Conservation (phyloP, 2,797 vertebrate species). For the Tauraco hartlaubi region DNA sequence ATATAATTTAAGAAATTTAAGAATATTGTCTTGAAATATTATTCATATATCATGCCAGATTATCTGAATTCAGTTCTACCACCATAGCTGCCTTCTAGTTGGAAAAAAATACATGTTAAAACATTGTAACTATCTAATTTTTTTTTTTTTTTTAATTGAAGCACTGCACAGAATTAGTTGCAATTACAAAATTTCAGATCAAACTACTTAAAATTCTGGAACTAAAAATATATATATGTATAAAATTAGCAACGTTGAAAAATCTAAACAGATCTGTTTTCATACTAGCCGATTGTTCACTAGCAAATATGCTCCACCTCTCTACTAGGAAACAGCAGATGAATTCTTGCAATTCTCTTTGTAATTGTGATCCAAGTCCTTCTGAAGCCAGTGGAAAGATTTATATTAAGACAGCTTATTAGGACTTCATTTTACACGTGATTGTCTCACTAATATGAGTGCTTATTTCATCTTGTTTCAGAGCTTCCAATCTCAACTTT, state of each 20-base stretch:
- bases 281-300: background rate
- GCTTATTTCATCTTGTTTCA: constrained; percentile 10
- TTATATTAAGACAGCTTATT: constrained; percentile 6
- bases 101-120: background rate
- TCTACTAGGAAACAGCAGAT: constrained; percentile 1
- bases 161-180: background rate
- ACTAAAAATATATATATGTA: background rate
- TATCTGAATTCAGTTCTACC: background rate
- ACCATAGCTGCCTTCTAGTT: background rate
- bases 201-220: background rate
- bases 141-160: background rate
- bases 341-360: constrained; percentile 36
- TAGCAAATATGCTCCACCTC: constrained; percentile 8
- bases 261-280: background rate
- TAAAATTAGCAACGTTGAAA: background rate
- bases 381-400: constrained; percentile 4
- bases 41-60: background rate
- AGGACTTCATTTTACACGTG: background rate
- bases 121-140: background rate
- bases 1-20: background rate
- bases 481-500: background rate
- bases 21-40: background rate
- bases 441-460: constrained; percentile 9
- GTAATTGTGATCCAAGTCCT: constrained; percentile 20
- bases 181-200: background rate